phyloP scores from a whole-genome alignment of 1,140 invertebrate species.

The Physella acuta region DNA sequence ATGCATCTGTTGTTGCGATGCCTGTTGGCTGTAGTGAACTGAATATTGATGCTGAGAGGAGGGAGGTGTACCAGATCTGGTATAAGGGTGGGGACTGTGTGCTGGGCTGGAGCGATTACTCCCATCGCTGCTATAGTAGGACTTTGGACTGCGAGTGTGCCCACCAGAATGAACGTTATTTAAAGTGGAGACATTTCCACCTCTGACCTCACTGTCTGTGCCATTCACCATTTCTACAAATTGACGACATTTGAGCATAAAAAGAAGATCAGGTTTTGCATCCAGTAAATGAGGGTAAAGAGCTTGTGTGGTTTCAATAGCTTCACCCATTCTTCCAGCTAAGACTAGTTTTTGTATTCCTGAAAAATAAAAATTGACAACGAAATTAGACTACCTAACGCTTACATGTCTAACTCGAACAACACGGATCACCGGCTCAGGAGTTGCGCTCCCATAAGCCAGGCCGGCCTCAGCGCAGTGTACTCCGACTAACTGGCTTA shows the following conservation, averaged over 20 bases:
- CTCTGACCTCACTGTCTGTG: constrained; percentile 59
- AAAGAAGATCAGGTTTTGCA: constrained; percentile 84
- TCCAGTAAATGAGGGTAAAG: constrained; percentile 90
- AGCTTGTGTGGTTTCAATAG: constrained; percentile 84
- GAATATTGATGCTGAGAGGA: constrained; percentile 26
- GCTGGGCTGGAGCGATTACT: constrained; percentile 47
- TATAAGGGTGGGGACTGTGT: constrained; percentile 31
- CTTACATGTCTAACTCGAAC: no score
- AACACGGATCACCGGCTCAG: no score
- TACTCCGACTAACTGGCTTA: no score
- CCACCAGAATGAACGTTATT: constrained; percentile 40
- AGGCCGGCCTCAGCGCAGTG: no score
- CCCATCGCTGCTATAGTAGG: constrained; percentile 31
- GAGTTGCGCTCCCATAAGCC: no score
- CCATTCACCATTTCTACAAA: constrained; percentile 84
- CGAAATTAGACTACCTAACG: neutral
- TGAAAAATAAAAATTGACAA: constrained; percentile 55
- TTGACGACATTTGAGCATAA: constrained; percentile 93
- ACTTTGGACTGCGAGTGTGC: constrained; percentile 40
- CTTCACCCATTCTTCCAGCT: constrained; percentile 89
- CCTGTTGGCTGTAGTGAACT: constrained; percentile 16
- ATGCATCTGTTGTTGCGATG: constrained; percentile 21
- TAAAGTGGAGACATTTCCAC: constrained; percentile 46
- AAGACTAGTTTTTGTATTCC: constrained; percentile 91
- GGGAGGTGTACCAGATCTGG: constrained; percentile 38